Conservation (phyloP, 2,113 vertebrate species). For the Lagopus leucura region DNA sequence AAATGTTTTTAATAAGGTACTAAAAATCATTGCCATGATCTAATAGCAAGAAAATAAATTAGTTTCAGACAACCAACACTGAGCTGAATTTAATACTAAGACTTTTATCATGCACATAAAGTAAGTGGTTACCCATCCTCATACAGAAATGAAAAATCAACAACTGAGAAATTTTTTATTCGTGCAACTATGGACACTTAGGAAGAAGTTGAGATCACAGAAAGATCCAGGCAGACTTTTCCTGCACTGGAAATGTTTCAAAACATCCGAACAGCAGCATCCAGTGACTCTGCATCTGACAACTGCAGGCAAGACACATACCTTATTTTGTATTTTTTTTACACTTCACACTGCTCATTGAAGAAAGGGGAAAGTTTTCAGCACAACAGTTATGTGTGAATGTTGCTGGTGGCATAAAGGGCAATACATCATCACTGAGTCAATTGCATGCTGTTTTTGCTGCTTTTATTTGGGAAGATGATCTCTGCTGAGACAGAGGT, state of each 20-base stretch:
- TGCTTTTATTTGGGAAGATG: neutral
- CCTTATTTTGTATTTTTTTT: neutral
- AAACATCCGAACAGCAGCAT: neutral
- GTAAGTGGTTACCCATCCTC: neutral
- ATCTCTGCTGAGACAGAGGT: neutral
- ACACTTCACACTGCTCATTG: neutral
- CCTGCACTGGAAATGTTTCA: neutral
- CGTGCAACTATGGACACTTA: neutral
- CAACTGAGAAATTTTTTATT: neutral
- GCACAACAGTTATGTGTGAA: neutral
- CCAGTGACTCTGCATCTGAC: neutral
- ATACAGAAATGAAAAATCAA: neutral
- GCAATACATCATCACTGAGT: neutral
- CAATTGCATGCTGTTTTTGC: neutral
- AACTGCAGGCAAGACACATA: neutral
- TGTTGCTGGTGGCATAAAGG: neutral
- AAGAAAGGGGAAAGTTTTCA: neutral
- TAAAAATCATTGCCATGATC: neutral
- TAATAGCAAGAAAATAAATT: neutral
- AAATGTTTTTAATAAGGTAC: neutral
- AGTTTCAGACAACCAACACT: neutral
- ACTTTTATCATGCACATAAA: neutral
- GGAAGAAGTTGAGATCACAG: neutral
- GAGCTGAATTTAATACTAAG: neutral
- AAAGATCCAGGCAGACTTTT: neutral